A percentile compares a stretch with the other conserved stretches of the same genome.
These are phyloP conservation scores for Microplitis manilae DNA, from an alignment of 2,888 invertebrate species.

Conservation along the genomic window DNA sequence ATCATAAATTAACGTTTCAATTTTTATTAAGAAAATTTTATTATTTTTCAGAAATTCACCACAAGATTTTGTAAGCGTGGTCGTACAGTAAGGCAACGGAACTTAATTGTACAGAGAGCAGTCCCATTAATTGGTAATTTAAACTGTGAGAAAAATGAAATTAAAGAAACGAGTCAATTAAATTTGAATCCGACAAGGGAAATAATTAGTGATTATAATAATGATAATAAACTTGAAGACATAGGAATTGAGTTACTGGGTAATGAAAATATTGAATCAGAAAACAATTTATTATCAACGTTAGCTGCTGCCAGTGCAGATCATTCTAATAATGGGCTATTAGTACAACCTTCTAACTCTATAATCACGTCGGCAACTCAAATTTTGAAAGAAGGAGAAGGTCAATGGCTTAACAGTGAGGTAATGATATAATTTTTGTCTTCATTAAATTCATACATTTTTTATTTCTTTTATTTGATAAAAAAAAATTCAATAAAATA, in stretches of 20 bases:
- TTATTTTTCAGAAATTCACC: conserved; percentile 68
- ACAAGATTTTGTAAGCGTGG: conserved; percentile 71
- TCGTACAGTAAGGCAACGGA: conserved; percentile 72
- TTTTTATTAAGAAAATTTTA: conserved; percentile 66
- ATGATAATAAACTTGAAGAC: conserved; percentile 32
- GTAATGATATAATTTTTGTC: conserved; percentile 67
- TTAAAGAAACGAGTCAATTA: neutral
- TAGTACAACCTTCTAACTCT: conserved; percentile 64
- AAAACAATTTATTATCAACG: conserved; percentile 56
- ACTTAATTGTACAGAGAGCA: conserved; percentile 84
- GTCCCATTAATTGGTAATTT: conserved; percentile 74
- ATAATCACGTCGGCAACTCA: conserved; percentile 70
- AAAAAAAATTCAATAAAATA: neutral
- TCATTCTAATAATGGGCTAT: neutral
- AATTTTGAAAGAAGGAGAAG: conserved; percentile 74
- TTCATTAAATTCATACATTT: neutral
- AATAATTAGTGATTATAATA: conserved; percentile 19
- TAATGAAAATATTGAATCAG: conserved; percentile 45
- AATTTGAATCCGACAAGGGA: neutral
- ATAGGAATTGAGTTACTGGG: conserved; percentile 41
- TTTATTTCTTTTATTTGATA: neutral
- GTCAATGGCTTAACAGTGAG: conserved; percentile 82
- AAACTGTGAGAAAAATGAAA: conserved; percentile 29
- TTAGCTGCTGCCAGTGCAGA: conserved; percentile 37
- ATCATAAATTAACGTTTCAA: conserved; percentile 21